Evolutionary conservation across 2,113 vertebrate genomes (phyloP).

Genomic region (Ceyx margarethae): DNA sequence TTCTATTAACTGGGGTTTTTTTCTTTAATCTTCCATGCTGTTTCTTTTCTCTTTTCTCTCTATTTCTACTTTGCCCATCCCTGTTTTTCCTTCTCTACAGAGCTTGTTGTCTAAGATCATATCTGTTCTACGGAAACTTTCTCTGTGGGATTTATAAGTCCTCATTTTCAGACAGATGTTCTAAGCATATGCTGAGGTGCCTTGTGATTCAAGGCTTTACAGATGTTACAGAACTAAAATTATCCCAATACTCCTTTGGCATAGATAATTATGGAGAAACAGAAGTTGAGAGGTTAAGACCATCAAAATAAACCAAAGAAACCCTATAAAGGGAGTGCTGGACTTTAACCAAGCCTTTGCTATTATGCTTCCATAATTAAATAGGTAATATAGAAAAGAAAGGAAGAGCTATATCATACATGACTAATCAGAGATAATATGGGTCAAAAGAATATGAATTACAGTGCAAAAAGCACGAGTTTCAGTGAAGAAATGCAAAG

Average conservation of each 20-base stretch:
- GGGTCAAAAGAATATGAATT: neutral
- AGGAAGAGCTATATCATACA: neutral
- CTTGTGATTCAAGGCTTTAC: conserved; percentile 1
- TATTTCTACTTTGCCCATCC: neutral
- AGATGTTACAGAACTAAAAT: conserved; percentile 3
- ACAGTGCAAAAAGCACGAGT: neutral
- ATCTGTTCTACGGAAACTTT: neutral
- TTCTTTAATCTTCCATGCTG: neutral
- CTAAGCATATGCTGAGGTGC: neutral
- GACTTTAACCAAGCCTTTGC: neutral
- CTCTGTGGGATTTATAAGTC: neutral
- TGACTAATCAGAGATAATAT: neutral
- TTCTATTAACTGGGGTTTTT: neutral
- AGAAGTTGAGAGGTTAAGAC: neutral
- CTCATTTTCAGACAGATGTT: conserved; percentile 25
- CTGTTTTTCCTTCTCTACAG: neutral
- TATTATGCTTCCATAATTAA: neutral
- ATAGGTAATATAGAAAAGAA: neutral
- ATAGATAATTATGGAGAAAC: neutral
- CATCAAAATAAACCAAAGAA: neutral
- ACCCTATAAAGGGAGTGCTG: neutral
- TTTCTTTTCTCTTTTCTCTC: neutral
- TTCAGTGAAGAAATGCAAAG: neutral
- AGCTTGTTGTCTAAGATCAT: neutral
- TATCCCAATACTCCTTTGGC: neutral